Conservation (phyloP, 1,140 invertebrate species). For the Zaprionus taronus region DNA sequence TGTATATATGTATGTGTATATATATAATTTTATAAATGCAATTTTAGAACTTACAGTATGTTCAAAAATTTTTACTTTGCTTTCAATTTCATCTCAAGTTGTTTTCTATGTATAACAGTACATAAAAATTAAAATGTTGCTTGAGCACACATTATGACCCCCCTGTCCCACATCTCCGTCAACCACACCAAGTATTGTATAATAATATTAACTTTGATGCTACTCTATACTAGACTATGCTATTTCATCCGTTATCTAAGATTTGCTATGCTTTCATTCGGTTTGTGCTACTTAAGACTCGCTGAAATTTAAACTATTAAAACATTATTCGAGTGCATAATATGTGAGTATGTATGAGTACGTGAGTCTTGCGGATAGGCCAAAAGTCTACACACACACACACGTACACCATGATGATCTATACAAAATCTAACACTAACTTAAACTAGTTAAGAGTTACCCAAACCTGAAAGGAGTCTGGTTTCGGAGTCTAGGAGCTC, state of each 20-base stretch:
- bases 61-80: slow-evolving; percentile 73
- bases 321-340: slow-evolving; percentile 65
- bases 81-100: slow-evolving; percentile 43
- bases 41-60: slow-evolving; percentile 82
- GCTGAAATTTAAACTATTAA: slow-evolving; percentile 76
- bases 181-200: slow-evolving; percentile 16
- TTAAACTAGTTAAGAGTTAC: slow-evolving; percentile 44
- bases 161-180: slow-evolving; percentile 6
- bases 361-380: slow-evolving; percentile 26
- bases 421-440: slow-evolving; percentile 75
- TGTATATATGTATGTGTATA: slow-evolving; percentile 53
- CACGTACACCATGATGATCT: slow-evolving; percentile 44
- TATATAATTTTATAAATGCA: slow-evolving; percentile 76
- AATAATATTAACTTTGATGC: slow-evolving; percentile 61
- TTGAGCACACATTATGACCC: slow-evolving; percentile 60
- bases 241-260: slow-evolving; percentile 65
- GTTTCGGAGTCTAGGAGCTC: slow-evolving; percentile 70
- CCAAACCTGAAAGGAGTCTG: slow-evolving; percentile 29
- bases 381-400: slow-evolving; percentile 43
- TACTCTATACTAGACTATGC: slow-evolving; percentile 63
- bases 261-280: slow-evolving; percentile 63
- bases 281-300: slow-evolving; percentile 75
- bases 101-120: slow-evolving; percentile 62
- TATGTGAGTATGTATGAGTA: slow-evolving; percentile 17
- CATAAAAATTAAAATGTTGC: slow-evolving; percentile 73